phyloP scores from a whole-genome alignment of 2,888 invertebrate species.

The Lithophane leautieri region DNA sequence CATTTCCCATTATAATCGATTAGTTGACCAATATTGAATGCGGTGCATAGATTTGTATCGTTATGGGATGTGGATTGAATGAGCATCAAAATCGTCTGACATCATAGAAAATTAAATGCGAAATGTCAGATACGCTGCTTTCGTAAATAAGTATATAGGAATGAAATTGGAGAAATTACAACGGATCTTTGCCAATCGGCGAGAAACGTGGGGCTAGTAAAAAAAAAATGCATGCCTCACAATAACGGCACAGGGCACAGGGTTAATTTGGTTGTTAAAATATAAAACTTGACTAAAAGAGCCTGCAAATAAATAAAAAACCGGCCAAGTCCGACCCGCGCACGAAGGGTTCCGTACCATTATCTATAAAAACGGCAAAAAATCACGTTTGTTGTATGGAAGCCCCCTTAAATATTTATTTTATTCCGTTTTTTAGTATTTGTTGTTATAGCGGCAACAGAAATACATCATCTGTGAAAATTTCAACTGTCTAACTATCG shows the following conservation, averaged over 20 bases:
- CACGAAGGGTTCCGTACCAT: no score
- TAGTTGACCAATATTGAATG: constrained; percentile 31
- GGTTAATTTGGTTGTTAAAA: not conserved
- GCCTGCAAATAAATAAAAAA: not conserved
- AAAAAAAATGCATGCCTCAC: not conserved
- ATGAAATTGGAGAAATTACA: not conserved
- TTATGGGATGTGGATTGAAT: constrained; percentile 22
- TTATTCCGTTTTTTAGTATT: no score
- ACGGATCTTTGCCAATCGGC: not conserved
- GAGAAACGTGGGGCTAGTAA: not conserved
- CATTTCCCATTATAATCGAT: constrained; percentile 29
- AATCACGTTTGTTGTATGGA: no score
- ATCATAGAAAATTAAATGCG: constrained; percentile 1
- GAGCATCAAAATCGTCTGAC: constrained; percentile 28
- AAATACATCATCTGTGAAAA: no score
- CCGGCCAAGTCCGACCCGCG: no score
- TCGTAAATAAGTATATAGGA: constrained; percentile 2
- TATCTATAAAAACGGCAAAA: no score
- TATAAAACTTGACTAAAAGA: constrained; percentile 1
- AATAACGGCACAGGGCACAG: not conserved
- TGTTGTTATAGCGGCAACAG: no score
- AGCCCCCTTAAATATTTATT: no score
- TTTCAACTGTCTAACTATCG: no score
- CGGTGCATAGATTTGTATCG: constrained; percentile 8
- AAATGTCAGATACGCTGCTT: constrained; percentile 14